Evolutionary conservation across 2,797 vertebrate genomes (phyloP), one percentile per base, ranked within the genome.

Genomic region (Microctenopoma steveboyesi): DNA sequence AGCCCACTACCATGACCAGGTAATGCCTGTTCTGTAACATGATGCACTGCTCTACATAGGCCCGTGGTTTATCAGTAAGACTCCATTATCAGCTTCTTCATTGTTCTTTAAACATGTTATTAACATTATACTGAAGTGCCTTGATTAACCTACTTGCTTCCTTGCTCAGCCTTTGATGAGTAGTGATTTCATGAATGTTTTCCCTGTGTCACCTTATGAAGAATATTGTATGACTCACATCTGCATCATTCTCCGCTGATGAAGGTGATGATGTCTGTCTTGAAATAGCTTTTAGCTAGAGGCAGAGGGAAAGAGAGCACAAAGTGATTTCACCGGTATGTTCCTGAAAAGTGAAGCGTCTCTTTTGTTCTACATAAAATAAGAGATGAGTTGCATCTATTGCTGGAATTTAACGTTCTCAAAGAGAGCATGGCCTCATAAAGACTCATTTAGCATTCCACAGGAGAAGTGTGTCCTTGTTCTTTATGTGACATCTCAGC

Each of bases 1-100:
- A 62, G 62, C 82, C 73, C 94, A 93, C 76, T 99, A 97, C 88
- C 96, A 97, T 0, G 98, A 99, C 81, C 98, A 98, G 96, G 98
- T 96, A 18, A 93, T n/a, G 53, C 18, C 10, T 27, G 1, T 5
- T 35, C 49, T 57, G 15, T n/a, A 48, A 50, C 45, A 35, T 14
- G 13, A 33, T 5, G 42, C n/a, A 25, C 10, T 56, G 25, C 27
- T 68, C 11, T 25, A 28, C 25, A 37, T 46, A 54, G 51, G 55
- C 47, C 7, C 47, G 2, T 35, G 8, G 33, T 35, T 7, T 35
- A 35, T 35, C 8, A 35, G 33, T 35, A 35, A 35, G 2, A 7
- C 7, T 2, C 33, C 33, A 35, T 35, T 35, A 35, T 35, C 7
- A 7, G 33, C 33, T 35, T 35, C 33, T 7, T 7, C 33, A 35